These are phyloP conservation scores for Propithecus deckenii DNA, from an alignment of 2,797 vertebrate species.

Conservation along the genomic window DNA sequence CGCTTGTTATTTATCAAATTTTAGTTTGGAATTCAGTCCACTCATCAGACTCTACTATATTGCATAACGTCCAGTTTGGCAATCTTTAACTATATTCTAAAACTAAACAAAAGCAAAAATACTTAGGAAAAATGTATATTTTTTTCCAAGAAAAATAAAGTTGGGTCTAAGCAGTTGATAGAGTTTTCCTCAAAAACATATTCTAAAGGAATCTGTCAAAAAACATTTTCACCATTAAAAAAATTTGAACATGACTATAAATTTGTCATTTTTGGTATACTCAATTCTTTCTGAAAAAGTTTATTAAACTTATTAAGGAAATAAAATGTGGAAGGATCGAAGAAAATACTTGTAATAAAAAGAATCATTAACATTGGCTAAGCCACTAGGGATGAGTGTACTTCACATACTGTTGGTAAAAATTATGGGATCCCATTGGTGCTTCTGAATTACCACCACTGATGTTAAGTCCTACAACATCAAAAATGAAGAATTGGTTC, in stretches of 20 bases:
- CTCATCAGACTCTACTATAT: background rate
- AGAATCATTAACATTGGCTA: background rate
- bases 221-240: conserved; percentile 4
- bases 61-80: background rate
- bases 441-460: background rate
- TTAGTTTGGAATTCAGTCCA: background rate
- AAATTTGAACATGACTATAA: background rate
- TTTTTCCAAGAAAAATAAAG: conserved; percentile 38
- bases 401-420: background rate
- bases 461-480: background rate
- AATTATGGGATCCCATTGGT: background rate
- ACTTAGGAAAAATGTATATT: background rate
- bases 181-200: conserved; percentile 36
- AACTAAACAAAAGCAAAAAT: conserved; percentile 30
- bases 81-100: background rate
- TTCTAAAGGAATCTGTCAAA: background rate
- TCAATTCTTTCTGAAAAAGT: background rate
- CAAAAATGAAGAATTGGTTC: background rate
- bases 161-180: background rate
- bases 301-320: conserved; percentile 31
- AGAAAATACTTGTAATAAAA: conserved; percentile 33
- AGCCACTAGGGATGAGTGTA: background rate
- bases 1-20: background rate
- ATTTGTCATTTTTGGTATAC: conserved; percentile 6
- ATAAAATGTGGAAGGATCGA: background rate